A percentile compares a stretch with the other conserved stretches of the same genome.
Evolutionary conservation across 1,140 invertebrate genomes (phyloP).

Genomic region (Bombyx mandarina): DNA sequence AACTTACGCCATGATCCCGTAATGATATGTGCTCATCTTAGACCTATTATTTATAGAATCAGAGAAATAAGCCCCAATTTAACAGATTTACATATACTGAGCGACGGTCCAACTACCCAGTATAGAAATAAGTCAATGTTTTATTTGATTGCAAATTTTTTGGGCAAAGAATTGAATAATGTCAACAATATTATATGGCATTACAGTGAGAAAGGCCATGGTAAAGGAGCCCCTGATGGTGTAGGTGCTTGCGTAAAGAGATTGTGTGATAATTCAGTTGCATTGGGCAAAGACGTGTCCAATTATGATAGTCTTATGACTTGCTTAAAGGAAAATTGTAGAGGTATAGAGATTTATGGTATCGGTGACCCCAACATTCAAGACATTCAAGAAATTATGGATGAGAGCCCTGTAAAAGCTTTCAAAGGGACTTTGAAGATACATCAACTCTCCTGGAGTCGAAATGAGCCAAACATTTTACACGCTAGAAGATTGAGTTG

Average conservation of each 20-base stretch:
- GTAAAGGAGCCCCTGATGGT: conserved; percentile 20
- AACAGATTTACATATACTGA: conserved; percentile 17
- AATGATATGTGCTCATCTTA: conserved; percentile 1
- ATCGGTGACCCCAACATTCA: conserved; percentile 3
- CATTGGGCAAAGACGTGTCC: too few species aligned
- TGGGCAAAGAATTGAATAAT: conserved; percentile 6
- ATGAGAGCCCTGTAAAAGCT: neutral
- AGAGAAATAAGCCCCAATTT: conserved; percentile 7
- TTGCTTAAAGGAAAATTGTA: too few species aligned
- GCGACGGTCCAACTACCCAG: conserved; percentile 16
- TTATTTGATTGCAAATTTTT: conserved; percentile 13
- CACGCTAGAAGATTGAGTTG: too few species aligned
- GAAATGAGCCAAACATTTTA: too few species aligned
- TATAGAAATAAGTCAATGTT: conserved; percentile 16
- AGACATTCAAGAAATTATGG: conserved; percentile 5
- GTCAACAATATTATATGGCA: conserved; percentile 9
- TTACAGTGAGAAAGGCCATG: conserved; percentile 13
- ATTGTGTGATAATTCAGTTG: conserved; percentile 6
- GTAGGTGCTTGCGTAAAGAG: conserved; percentile 11
- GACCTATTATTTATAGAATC: neutral
- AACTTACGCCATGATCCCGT: conserved; percentile 3
- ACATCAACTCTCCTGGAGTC: too few species aligned
- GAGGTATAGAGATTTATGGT: conserved; percentile 2
- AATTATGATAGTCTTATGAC: too few species aligned
- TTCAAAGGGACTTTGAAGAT: neutral